Evolutionary conservation across 2,888 invertebrate genomes (phyloP).

Genomic region (Dolichomitus sp.): DNA sequence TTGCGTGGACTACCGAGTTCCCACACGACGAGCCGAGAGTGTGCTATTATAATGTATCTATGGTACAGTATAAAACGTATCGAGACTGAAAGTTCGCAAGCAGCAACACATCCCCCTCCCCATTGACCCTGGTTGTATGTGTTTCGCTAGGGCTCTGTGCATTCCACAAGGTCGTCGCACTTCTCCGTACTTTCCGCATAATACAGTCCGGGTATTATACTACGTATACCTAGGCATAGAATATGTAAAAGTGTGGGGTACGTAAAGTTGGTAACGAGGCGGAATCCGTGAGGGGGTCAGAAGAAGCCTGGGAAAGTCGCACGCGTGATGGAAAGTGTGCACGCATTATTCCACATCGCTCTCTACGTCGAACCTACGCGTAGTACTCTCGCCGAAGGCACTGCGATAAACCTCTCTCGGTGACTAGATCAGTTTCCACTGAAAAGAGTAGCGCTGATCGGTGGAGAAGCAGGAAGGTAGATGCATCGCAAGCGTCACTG

Average conservation of each 20-base stretch:
- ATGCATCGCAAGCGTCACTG: constrained; percentile 26
- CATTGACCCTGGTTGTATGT: constrained; percentile 24
- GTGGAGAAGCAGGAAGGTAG: constrained; percentile 22
- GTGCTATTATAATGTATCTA: constrained; percentile 16
- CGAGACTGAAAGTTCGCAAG: constrained; percentile 61
- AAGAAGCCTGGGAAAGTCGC: constrained; percentile 48
- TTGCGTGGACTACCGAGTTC: constrained; percentile 55
- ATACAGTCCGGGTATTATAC: constrained; percentile 22
- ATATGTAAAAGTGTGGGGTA: constrained; percentile 18
- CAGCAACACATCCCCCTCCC: constrained; percentile 9
- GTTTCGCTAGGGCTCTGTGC: constrained; percentile 47
- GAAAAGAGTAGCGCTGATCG: neutral
- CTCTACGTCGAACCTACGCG: neutral
- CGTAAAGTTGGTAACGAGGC: constrained; percentile 47
- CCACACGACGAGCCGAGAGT: constrained; percentile 29
- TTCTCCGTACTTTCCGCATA: constrained; percentile 42
- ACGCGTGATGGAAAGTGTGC: constrained; percentile 52
- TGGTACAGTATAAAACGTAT: constrained; percentile 45
- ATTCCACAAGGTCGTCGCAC: constrained; percentile 65
- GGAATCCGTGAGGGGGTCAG: constrained; percentile 12
- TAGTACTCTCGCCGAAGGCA: neutral
- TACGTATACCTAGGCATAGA: neutral
- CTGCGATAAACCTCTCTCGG: constrained; percentile 30
- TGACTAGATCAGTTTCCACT: constrained; percentile 26
- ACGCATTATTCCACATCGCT: constrained; percentile 28